phyloP scores from a whole-genome alignment of 2,888 invertebrate species.

The Incurvaria masculella region DNA sequence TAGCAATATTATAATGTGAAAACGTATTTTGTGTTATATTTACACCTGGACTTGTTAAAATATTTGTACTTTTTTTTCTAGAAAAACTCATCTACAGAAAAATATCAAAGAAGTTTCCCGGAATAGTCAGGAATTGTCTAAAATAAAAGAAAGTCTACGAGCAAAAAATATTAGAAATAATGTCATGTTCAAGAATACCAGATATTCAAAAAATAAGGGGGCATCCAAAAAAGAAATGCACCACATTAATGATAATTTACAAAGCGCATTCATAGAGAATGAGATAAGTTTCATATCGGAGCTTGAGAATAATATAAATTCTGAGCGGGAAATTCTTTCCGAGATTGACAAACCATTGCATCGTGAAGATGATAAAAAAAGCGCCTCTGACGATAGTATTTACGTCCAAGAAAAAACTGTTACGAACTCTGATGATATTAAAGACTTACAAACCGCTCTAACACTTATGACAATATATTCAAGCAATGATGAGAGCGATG shows the following conservation, averaged over 20 bases:
- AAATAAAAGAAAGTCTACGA: slow-evolving; percentile 30
- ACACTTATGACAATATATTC: slow-evolving; percentile 38
- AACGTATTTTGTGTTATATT: too few species aligned
- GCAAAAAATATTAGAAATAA: slow-evolving; percentile 31
- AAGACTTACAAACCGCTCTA: slow-evolving; percentile 34
- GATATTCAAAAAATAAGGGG: slow-evolving; percentile 26
- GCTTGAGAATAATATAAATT: slow-evolving; percentile 14
- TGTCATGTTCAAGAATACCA: slow-evolving; percentile 25
- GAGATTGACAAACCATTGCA: slow-evolving; percentile 16
- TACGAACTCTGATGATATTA: slow-evolving; percentile 19
- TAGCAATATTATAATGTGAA: too few species aligned
- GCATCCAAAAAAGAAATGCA: slow-evolving; percentile 14
- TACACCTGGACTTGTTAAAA: too few species aligned
- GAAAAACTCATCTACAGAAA: not conserved
- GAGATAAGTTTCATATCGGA: slow-evolving; percentile 5
- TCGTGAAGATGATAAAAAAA: slow-evolving; percentile 1
- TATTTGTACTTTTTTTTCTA: too few species aligned
- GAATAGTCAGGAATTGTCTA: slow-evolving; percentile 31
- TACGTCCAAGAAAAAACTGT: slow-evolving; percentile 22
- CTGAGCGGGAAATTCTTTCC: slow-evolving; percentile 14
- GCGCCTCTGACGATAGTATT: slow-evolving; percentile 20
- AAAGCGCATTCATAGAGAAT: slow-evolving; percentile 4
- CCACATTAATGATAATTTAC: not conserved
- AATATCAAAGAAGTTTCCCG: not conserved
- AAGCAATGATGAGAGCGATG: slow-evolving; percentile 20